Conservation (phyloP, 2,888 invertebrate genomes). For the Cynaeus angustus region DNA sequence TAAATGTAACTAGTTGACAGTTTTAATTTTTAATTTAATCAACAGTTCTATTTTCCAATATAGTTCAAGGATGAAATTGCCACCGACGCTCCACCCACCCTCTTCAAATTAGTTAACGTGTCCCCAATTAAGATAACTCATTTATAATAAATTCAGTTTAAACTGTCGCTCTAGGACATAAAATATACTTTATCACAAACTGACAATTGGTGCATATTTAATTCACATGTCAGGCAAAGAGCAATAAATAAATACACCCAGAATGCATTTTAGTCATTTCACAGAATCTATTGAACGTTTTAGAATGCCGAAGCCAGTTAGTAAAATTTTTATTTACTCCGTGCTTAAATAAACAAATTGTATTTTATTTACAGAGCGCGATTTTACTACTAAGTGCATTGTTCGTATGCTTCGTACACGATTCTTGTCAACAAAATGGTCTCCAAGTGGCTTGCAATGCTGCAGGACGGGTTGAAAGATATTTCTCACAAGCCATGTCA, state of each 20-base stretch:
- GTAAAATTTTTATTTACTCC: not conserved
- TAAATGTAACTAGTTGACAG: too few relatives aligned
- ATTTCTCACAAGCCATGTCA: not conserved
- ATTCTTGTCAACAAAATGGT: not conserved
- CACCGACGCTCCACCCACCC: too few relatives aligned
- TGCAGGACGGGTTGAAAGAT: not conserved
- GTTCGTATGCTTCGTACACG: not conserved
- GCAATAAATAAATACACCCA: slow-evolving; percentile 5
- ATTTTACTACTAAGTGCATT: not conserved
- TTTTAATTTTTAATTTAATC: too few relatives aligned
- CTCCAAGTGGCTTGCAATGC: not conserved
- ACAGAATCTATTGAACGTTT: not conserved
- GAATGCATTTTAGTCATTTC: not conserved
- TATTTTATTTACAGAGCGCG: not conserved
- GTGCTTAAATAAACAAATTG: not conserved
- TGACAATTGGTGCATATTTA: slow-evolving; percentile 2
- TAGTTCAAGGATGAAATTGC: too few relatives aligned
- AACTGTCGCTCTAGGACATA: not conserved
- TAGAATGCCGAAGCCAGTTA: slow-evolving; percentile 1
- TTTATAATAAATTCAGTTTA: slow-evolving; percentile 7
- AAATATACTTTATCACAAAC: not conserved
- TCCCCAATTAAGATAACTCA: slow-evolving; percentile 13
- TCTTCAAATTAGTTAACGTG: not conserved
- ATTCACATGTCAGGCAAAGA: not conserved
- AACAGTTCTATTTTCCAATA: too few relatives aligned